Conservation (phyloP, 1,140 invertebrate genomes). For the Heterodera schachtii region DNA sequence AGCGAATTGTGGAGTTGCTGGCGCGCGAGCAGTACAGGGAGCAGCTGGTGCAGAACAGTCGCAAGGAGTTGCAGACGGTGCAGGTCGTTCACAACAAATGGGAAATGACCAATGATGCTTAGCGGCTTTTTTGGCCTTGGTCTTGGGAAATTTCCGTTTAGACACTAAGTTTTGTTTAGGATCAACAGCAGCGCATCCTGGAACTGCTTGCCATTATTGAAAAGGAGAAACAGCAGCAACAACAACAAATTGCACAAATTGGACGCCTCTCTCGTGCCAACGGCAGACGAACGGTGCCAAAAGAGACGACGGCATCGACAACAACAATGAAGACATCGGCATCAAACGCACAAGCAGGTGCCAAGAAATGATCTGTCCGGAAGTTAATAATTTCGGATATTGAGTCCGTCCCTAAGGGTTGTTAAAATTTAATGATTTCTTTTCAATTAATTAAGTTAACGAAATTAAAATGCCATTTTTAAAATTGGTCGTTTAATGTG, state of each 20-base stretch:
- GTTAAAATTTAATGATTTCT: too few species aligned
- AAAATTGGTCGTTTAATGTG: not conserved
- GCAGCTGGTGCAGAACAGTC: not conserved
- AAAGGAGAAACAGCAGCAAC: not conserved
- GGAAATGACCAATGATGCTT: too few species aligned
- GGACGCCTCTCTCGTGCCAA: too few species aligned
- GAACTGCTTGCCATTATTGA: not conserved
- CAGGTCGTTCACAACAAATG: not conserved
- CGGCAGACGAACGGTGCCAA: not conserved
- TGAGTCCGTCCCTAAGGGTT: too few species aligned
- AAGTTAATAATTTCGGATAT: too few species aligned
- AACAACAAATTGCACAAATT: not conserved
- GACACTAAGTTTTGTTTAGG: not conserved
- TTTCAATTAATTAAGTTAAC: too few species aligned
- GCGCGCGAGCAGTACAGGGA: not conserved
- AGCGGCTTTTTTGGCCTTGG: too few species aligned
- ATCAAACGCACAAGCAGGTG: too few species aligned
- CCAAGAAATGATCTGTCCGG: too few species aligned
- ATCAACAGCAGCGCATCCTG: not conserved
- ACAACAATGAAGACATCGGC: not conserved
- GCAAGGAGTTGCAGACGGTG: not conserved
- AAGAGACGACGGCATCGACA: not conserved
- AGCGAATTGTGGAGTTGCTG: not conserved
- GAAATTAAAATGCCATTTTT: too few species aligned
- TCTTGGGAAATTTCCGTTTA: too few species aligned